Conservation (phyloP, 1,140 invertebrate genomes). For the Drosophila murphyi region DNA sequence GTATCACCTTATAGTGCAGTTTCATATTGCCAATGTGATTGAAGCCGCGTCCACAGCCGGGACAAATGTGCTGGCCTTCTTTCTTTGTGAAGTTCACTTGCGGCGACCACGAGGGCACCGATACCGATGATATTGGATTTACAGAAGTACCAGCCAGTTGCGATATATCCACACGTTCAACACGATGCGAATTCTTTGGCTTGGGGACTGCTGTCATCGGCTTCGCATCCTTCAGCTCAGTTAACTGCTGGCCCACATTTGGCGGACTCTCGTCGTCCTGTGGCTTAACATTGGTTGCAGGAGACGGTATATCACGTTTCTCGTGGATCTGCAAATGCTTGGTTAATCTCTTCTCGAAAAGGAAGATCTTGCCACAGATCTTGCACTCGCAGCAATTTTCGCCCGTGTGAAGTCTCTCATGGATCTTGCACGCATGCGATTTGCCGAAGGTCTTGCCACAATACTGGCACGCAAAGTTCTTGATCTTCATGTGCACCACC, state of each 20-base stretch:
- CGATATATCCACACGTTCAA: slow-evolving; percentile 77
- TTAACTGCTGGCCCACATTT: slow-evolving; percentile 1
- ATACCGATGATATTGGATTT: slow-evolving; percentile 76
- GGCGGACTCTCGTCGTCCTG: not conserved
- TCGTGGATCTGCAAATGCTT: slow-evolving; percentile 78
- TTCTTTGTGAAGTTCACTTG: slow-evolving; percentile 79
- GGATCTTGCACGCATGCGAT: slow-evolving; percentile 75
- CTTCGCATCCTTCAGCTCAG: slow-evolving; percentile 6
- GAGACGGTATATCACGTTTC: slow-evolving; percentile 64
- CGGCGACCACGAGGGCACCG: slow-evolving; percentile 76
- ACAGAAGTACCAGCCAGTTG: slow-evolving; percentile 76
- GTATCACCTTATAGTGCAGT: slow-evolving; percentile 77
- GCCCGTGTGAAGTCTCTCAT: slow-evolving; percentile 84
- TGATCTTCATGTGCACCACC: slow-evolving; percentile 79
- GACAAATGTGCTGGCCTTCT: slow-evolving; percentile 77
- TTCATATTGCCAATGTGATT: slow-evolving; percentile 80
- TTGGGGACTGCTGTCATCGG: not conserved
- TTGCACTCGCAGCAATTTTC: slow-evolving; percentile 84
- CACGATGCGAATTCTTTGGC: slow-evolving; percentile 53
- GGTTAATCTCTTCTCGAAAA: slow-evolving; percentile 70
- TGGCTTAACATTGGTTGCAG: slow-evolving; percentile 34
- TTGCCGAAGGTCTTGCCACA: slow-evolving; percentile 82
- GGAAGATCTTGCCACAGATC: slow-evolving; percentile 75
- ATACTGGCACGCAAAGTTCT: slow-evolving; percentile 80
- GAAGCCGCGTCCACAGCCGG: slow-evolving; percentile 74